Base-by-base conservation (phyloP, 1,140 invertebrate species). In the Drosophila eugracilis region DNA sequence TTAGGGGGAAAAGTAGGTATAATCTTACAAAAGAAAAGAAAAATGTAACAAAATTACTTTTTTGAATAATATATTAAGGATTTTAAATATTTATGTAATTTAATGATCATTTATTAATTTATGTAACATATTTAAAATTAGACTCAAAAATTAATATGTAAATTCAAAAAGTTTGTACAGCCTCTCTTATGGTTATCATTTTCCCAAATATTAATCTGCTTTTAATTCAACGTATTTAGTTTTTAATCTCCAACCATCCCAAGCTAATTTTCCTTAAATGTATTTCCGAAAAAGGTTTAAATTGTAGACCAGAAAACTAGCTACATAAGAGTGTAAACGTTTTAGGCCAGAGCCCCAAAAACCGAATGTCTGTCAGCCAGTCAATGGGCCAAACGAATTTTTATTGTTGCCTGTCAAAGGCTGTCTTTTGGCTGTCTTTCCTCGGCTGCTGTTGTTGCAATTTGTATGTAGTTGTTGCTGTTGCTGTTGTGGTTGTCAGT, bases 371-470 rank as follows among this genome's bases (percentile, higher is more conserved):
- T 58, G 71, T 75, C 71, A 75, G 47, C 19, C 42, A 63, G 66
- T 70, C 66, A 59, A 75, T 66, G 71, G 72, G 70, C 44, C 70
- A 66, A 66, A 52, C 37, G 50, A 75, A 54, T 73, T 67, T 67
- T 44, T 67, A 67, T 67, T 67, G 63, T 67, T 67, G 63, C 60
- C 65, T 67, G 63, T 67, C 60, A 67, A 67, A 67, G 63, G 36
- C 60, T 67, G 63, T 66, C 63, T 67, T 66, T 67, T 50, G 44
- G 21, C 44, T 66, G 60, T 49, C 69, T 53, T 48, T 12, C n/a
- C 19, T n/a, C 41, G 30, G 32, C 30, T 28, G 26, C 32, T 52
- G 28, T 42, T 17, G 30, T 9, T 72, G 62, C 17, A 22, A 32
- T 41, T 28, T 5, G n/a, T n/a, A n/a, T n/a, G n/a, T 50, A 48